Base-by-base conservation (phyloP, 2,113 vertebrate species). In the Odocoileus virginianus region DNA sequence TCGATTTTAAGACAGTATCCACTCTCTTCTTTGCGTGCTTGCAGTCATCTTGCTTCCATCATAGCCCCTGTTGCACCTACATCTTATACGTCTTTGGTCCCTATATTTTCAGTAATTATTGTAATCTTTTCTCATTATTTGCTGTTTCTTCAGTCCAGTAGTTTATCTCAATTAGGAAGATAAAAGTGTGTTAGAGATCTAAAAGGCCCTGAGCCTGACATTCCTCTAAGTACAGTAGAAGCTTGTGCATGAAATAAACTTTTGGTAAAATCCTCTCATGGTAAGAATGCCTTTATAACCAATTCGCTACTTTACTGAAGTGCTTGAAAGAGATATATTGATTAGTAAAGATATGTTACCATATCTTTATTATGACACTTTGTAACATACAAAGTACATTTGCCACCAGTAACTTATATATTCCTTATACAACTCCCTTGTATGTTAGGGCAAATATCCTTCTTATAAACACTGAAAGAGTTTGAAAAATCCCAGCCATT, bases 141-240 rank as follows among this genome's bases (percentile, higher is more conserved):
- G 27, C 40, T 67, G 54, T 50, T 93, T 91, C 55, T 96, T 64
- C 57, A 94, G 82, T 97, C 47, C 85, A 54, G 23, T 64, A 92
- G 25, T 87, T 92, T 79, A 52, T 71, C 52, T 33, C 33, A 64
- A 33, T 57, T 89, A 27, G 57, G 94, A 92, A 91, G n/a, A 91
- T 87, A 71, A 97, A 96, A 91, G 3, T 78, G 45, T 60, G 54
- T 96, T 71, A 95, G 71, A 79, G 61, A n/a, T 84, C 82, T 79
- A 89, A 67, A 87, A 97, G 43, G 17, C 60, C n/a, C 17, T n/a
- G 36, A 87, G 27, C 36, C 57, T 92, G 28, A n/a, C 74, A 71
- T 27, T 55, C 61, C 23, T 94, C 16, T 81, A 36, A 89, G 6
- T 79, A 21, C 45, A 6, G 27, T 85, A 74, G 92, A 90, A 74